Percentiles rank a stretch among this genome's conserved stretches.
Conservation (phyloP, 1,140 invertebrate genomes). For the Ericerus pela region DNA sequence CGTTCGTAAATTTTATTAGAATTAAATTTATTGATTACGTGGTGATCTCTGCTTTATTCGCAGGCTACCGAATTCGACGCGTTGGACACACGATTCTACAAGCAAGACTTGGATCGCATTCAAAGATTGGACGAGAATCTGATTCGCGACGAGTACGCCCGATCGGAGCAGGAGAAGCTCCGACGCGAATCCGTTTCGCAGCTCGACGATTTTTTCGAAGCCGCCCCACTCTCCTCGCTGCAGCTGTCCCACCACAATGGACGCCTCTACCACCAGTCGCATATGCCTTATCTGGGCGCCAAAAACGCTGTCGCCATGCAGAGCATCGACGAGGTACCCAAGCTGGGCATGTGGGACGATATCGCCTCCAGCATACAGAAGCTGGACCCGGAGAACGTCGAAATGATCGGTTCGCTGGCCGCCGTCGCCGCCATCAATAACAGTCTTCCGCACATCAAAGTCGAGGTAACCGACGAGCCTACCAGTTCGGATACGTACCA, state of each 20-base stretch:
- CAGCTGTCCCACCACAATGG: not conserved
- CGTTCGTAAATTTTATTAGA: too few relatives aligned
- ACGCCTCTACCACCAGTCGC: conserved; percentile 20
- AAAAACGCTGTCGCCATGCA: not conserved
- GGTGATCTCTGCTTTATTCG: not conserved
- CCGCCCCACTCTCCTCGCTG: conserved; percentile 20
- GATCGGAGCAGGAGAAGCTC: conserved; percentile 31
- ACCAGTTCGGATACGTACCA: not conserved
- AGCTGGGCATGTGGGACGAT: conserved; percentile 58
- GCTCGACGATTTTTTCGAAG: conserved; percentile 54
- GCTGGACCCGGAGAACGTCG: conserved; percentile 70
- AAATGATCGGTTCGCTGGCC: conserved; percentile 47
- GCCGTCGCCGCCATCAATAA: conserved; percentile 23
- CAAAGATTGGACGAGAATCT: conserved; percentile 39
- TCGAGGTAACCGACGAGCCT: conserved; percentile 50
- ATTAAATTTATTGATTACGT: not conserved
- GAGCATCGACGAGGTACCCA: not conserved
- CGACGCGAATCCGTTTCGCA: conserved; percentile 44
- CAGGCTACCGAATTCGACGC: conserved; percentile 16
- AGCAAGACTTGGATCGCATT: conserved; percentile 39
- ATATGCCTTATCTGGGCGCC: not conserved
- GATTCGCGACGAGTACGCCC: conserved; percentile 21
- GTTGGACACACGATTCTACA: conserved; percentile 42
- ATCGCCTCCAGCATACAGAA: conserved; percentile 75
- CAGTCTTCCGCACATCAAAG: conserved; percentile 43